A percentile compares a stretch with the other conserved stretches of the same genome.
phyloP scores from a whole-genome alignment of 2,888 invertebrate genomes.

The Agrochola lychnidis region DNA sequence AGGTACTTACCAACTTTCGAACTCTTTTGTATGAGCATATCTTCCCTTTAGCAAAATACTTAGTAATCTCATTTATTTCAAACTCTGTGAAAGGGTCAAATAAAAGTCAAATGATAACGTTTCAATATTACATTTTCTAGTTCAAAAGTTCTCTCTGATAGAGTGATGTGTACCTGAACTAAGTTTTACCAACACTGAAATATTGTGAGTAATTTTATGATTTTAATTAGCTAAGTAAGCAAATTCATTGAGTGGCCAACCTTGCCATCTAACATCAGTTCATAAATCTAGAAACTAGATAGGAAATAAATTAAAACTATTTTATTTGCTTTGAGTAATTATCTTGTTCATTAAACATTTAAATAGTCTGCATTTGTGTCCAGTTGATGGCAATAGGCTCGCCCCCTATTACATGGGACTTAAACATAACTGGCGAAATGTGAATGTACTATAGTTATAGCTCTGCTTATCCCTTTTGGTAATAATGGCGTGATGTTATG shows the following conservation, averaged over 20 bases:
- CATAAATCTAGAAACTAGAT: neutral
- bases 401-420: neutral
- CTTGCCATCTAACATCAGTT: neutral
- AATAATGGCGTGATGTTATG: neutral
- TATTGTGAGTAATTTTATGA: constrained; percentile 13
- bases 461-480: neutral
- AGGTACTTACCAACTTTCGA: neutral
- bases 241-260: neutral
- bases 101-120: constrained; percentile 46
- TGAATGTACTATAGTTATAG: neutral
- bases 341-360: neutral
- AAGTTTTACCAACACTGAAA: neutral
- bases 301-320: constrained; percentile 7
- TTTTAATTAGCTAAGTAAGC: neutral
- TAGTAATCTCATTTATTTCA: constrained; percentile 11
- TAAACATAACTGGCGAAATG: neutral
- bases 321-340: constrained; percentile 1
- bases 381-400: neutral
- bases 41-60: neutral
- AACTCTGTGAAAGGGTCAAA: constrained; percentile 44
- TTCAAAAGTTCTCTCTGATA: constrained; percentile 35
- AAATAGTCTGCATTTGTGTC: neutral
- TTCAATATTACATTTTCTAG: constrained; percentile 33
- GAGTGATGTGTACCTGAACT: neutral
- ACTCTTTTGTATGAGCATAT: no score